Conservation (phyloP, 2,888 invertebrate genomes). For the Bruchidius siliquastri region DNA sequence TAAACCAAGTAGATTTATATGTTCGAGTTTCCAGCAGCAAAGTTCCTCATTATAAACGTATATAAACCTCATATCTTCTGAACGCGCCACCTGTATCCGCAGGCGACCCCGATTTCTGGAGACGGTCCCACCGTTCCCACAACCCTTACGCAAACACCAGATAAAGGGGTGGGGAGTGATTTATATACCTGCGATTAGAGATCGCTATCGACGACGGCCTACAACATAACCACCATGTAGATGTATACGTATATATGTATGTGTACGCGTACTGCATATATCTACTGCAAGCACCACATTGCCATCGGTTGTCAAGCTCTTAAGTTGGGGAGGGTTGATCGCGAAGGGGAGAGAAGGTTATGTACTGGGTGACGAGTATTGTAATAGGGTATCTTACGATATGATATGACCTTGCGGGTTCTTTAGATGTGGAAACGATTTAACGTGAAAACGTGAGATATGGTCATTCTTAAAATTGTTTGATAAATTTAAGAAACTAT, state of each 20-base stretch:
- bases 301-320: neutral
- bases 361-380: neutral
- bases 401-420: neutral
- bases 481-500: too few species aligned
- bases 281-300: neutral
- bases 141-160: slow-evolving; percentile 15
- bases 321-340: neutral
- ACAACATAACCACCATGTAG: slow-evolving; percentile 7
- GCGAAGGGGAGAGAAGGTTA: neutral
- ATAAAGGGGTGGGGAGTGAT: slow-evolving; percentile 20
- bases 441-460: neutral
- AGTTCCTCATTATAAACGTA: neutral
- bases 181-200: slow-evolving; percentile 25
- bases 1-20: too few species aligned
- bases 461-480: too few species aligned
- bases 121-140: slow-evolving; percentile 1
- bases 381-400: neutral
- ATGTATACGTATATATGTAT: neutral
- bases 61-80: neutral
- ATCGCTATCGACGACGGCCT: slow-evolving; percentile 15
- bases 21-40: too few species aligned
- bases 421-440: neutral
- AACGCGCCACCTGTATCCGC: neutral
- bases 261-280: neutral
- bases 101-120: slow-evolving; percentile 1